Evolutionary conservation across 2,797 vertebrate species (phyloP).

Genomic region (Arnoldichthys spilopterus): DNA sequence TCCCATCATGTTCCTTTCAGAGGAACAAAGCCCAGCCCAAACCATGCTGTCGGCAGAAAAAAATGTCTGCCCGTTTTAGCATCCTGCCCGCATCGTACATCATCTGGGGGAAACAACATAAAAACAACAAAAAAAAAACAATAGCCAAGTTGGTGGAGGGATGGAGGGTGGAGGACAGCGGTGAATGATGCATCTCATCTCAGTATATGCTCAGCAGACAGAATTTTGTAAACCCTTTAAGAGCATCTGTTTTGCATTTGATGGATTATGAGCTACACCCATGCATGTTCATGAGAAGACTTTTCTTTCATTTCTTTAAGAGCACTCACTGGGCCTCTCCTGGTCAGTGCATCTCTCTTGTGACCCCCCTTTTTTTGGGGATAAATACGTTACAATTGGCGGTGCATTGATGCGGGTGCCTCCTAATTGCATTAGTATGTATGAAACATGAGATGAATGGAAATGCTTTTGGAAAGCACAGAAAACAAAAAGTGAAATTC

Average conservation of each 20-base stretch:
- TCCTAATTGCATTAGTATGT: constrained; percentile 38
- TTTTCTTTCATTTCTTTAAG: constrained; percentile 42
- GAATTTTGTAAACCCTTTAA: constrained; percentile 64
- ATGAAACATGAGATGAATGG: neutral
- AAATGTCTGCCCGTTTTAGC: constrained; percentile 62
- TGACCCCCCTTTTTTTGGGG: neutral
- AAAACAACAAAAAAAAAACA: neutral
- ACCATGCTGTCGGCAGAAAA: constrained; percentile 65
- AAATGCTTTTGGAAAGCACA: neutral
- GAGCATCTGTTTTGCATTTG: constrained; percentile 48
- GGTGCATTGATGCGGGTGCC: constrained; percentile 36
- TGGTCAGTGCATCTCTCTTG: constrained; percentile 27
- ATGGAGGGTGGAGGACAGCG: constrained; percentile 42
- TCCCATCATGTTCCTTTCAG: constrained; percentile 71
- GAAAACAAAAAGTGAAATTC: constrained; percentile 14
- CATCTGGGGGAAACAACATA: constrained; percentile 62
- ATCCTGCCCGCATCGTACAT: constrained; percentile 68
- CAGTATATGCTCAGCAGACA: constrained; percentile 44
- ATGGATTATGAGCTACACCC: constrained; percentile 54
- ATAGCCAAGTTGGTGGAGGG: constrained; percentile 31
- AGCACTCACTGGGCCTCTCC: neutral
- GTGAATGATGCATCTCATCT: constrained; percentile 63
- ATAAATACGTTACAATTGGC: neutral
- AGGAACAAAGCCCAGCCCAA: constrained; percentile 69
- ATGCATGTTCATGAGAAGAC: constrained; percentile 52